Evolutionary conservation across 2,888 invertebrate species (phyloP).

Genomic region (Melinaea menophilus): DNA sequence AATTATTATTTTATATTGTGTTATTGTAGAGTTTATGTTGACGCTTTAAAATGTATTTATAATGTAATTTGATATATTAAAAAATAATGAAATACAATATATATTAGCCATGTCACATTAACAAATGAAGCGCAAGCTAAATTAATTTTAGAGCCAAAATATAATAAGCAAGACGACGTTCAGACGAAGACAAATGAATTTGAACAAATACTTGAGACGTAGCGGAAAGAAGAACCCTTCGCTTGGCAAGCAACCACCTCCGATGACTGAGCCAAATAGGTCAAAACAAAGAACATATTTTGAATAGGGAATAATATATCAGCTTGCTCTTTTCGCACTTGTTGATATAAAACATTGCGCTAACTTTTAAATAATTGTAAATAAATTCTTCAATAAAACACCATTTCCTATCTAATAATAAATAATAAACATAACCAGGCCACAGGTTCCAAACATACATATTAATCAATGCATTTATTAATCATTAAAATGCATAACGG

Average conservation of each 20-base stretch:
- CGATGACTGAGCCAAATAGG: constrained; percentile 27
- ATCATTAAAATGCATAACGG: too few species aligned
- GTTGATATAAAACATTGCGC: too few species aligned
- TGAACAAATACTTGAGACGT: constrained; percentile 27
- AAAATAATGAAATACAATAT: neutral
- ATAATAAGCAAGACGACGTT: constrained; percentile 19
- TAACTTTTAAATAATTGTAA: too few species aligned
- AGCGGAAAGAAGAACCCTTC: constrained; percentile 25
- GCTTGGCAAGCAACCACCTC: constrained; percentile 19
- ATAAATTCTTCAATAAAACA: too few species aligned
- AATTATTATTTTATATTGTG: neutral
- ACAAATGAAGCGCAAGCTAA: constrained; percentile 3
- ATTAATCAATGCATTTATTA: too few species aligned
- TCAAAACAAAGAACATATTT: constrained; percentile 23
- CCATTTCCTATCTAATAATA: too few species aligned
- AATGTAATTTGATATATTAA: too few species aligned
- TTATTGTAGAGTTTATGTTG: neutral
- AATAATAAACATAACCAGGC: too few species aligned
- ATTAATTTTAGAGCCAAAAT: constrained; percentile 21
- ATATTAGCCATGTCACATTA: constrained; percentile 9
- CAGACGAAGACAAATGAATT: constrained; percentile 27
- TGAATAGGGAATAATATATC: too few species aligned
- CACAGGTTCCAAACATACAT: too few species aligned
- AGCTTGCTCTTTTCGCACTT: too few species aligned
- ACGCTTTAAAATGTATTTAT: too few species aligned